Evolutionary conservation across 2,888 invertebrate genomes (phyloP).

Genomic region (Pachliopta kotzebuea): DNA sequence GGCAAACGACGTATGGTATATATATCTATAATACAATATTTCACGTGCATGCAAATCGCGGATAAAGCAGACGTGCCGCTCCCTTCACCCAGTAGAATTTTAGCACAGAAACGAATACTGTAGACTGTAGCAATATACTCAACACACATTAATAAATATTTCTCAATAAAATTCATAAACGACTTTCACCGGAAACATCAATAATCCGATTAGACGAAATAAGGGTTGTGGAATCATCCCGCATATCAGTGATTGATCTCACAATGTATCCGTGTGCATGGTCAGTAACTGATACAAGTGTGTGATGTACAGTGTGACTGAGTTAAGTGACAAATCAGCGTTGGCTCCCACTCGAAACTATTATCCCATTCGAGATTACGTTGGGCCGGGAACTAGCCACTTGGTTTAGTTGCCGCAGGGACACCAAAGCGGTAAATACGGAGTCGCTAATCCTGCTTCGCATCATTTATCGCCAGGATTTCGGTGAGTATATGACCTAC

Average conservation of each 20-base stretch:
- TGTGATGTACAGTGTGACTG: conserved; percentile 68
- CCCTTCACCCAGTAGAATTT: conserved; percentile 48
- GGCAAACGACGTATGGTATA: conserved; percentile 43
- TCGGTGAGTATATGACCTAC: conserved; percentile 60
- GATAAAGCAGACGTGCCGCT: conserved; percentile 58
- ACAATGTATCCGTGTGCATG: conserved; percentile 67
- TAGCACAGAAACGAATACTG: conserved; percentile 43
- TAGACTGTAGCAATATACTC: conserved; percentile 41
- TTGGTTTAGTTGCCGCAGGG: conserved; percentile 74
- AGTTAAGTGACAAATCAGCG: conserved; percentile 76
- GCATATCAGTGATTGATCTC: conserved; percentile 52
- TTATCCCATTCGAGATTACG: conserved; percentile 77
- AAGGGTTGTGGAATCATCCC: conserved; percentile 55
- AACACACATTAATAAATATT: conserved; percentile 34
- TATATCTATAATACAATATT: conserved; percentile 29
- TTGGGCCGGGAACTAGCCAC: conserved; percentile 71
- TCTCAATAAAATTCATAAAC: conserved; percentile 35
- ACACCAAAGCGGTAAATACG: conserved; percentile 78
- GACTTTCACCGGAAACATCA: conserved; percentile 73
- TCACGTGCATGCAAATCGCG: conserved; percentile 62
- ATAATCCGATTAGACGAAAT: conserved; percentile 68
- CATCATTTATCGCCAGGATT: conserved; percentile 77
- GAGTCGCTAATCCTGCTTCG: conserved; percentile 74
- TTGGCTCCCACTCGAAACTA: conserved; percentile 69
- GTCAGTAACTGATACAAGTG: conserved; percentile 59